Evolutionary conservation across 2,797 vertebrate species (phyloP).

Genomic region (Nannoperca obscura): DNA sequence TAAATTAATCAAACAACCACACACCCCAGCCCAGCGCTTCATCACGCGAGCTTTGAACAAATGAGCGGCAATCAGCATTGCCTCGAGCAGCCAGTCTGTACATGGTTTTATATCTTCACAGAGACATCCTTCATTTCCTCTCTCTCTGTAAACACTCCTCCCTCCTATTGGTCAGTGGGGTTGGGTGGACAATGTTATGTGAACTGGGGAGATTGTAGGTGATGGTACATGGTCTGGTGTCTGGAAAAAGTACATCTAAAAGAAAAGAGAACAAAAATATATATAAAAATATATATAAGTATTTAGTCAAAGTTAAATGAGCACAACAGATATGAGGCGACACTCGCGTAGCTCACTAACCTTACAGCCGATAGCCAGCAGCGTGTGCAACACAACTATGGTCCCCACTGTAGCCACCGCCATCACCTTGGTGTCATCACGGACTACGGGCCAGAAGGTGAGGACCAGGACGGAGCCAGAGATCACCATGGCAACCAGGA

Average conservation of each 20-base stretch:
- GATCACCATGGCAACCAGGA: slow-evolving; percentile 85
- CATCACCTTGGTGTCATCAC: slow-evolving; percentile 85
- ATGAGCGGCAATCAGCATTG: slow-evolving; percentile 13
- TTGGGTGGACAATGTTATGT: slow-evolving; percentile 29
- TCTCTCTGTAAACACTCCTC: background rate
- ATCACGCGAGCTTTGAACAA: background rate
- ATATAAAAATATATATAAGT: too few relatives aligned
- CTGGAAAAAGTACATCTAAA: slow-evolving; percentile 86
- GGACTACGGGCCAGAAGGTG: slow-evolving; percentile 89
- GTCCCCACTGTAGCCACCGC: slow-evolving; percentile 78
- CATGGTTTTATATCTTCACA: slow-evolving; percentile 3
- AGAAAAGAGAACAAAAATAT: slow-evolving; percentile 15
- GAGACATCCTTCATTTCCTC: background rate
- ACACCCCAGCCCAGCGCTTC: background rate
- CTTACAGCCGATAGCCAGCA: slow-evolving; percentile 91
- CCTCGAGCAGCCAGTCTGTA: background rate
- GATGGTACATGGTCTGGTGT: background rate
- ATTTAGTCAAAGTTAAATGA: background rate
- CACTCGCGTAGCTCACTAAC: slow-evolving; percentile 62
- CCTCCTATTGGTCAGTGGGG: slow-evolving; percentile 47
- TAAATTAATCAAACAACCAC: slow-evolving; percentile 30
- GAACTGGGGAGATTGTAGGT: slow-evolving; percentile 17
- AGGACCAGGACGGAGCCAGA: slow-evolving; percentile 88
- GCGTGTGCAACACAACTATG: slow-evolving; percentile 86
- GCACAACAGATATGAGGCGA: fast-evolving